A percentile compares a stretch with the other conserved stretches of the same genome.
Conservation (phyloP, 2,888 invertebrate genomes). For the Lasioglossum marginatum region DNA sequence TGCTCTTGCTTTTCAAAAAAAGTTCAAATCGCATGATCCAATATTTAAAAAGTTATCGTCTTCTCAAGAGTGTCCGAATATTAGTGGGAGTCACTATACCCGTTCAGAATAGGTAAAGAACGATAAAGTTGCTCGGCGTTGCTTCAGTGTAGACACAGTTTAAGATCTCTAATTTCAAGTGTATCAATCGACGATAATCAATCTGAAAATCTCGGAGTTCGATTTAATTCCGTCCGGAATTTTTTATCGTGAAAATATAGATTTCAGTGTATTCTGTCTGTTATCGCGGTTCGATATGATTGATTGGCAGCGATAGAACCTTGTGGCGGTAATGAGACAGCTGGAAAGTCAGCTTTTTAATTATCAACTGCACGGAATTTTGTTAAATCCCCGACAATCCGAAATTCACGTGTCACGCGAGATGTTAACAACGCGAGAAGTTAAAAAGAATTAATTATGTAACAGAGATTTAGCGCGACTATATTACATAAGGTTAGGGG, state of each 20-base stretch:
- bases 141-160: neutral
- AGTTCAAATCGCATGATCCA: too few relatives aligned
- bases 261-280: neutral
- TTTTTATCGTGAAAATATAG: neutral
- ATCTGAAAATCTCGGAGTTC: neutral
- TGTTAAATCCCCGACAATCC: neutral
- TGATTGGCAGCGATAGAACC: neutral
- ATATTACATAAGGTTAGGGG: conserved; percentile 12
- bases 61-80: too few relatives aligned
- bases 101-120: too few relatives aligned
- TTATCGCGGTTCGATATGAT: neutral
- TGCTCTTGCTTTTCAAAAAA: too few relatives aligned
- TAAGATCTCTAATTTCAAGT: neutral
- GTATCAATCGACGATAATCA: neutral
- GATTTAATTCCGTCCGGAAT: neutral
- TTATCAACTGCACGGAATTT: neutral
- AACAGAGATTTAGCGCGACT: neutral
- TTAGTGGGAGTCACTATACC: too few relatives aligned
- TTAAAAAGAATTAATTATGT: neutral
- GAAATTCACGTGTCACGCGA: neutral
- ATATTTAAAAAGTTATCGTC: too few relatives aligned
- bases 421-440: neutral
- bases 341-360: neutral
- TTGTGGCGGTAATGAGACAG: neutral
- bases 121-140: too few relatives aligned